Evolutionary conservation across 1,140 invertebrate genomes (phyloP), one percentile per base, ranked within the genome.

Genomic region (Stegodyphus mimosarum): DNA sequence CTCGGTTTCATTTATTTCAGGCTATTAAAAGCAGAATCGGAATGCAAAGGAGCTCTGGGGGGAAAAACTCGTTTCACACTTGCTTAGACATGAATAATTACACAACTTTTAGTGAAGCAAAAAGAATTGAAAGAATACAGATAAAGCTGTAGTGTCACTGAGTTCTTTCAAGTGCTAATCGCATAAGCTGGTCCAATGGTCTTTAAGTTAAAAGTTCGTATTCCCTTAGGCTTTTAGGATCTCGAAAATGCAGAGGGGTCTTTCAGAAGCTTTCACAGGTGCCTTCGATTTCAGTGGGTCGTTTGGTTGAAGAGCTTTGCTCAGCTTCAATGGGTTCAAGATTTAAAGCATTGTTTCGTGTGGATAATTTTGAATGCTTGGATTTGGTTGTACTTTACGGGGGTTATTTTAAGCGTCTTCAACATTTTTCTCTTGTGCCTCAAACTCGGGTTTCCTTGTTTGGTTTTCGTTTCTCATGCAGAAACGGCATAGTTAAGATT

Each of bases 141-240:
- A 60, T 60, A 60, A 60, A 60, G 55, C 55, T 60, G 9, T 60
- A 60, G 55, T 79, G 67, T 71, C 76, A 69, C 2, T 5, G 33
- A 51, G n/a, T 15, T 79, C 77, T 79, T 79, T 79, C 51, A 79
- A 71, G 51, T 79, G 77, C 67, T 79, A 79, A 79, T 79, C 77
- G 48, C 67, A 71, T 79, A 79, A 79, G 67, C 66, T 18, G 67
- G 67, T 70, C 66, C 51, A 70, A 53, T 79, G 77, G 67, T 70
- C 75, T 79, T 79, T 79, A 55, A 55, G 15, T 67, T 33, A 71
- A 79, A 71, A 60, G 52, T 49, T 55, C 11, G n/a, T 5, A 7
- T 67, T 60, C 77, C 77, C 77, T 60, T 60, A 71, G 67, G 10
- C 52, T 66, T 71, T 60, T 6, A 79, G 51, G n/a, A 63, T 67